These are phyloP conservation scores for Aphelinus certus DNA, from an alignment of 1,140 invertebrate species.

Conservation along the genomic window DNA sequence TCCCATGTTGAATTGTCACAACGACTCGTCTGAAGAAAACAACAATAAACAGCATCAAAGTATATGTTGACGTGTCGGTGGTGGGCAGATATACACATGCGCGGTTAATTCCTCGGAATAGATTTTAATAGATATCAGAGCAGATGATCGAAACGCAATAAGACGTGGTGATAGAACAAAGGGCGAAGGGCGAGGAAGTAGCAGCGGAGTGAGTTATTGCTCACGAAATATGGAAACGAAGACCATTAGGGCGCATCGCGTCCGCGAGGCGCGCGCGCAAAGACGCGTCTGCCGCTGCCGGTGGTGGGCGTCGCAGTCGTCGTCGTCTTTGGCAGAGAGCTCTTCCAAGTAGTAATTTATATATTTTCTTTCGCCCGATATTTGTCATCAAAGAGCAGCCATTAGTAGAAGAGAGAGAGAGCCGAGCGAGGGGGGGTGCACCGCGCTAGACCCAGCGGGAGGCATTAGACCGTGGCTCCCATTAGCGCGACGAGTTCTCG, in stretches of 20 bases:
- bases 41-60: too few relatives aligned
- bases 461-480: conserved; percentile 64
- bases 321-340: conserved; percentile 38
- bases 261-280: conserved; percentile 17
- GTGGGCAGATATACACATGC: too few relatives aligned
- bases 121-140: too few relatives aligned
- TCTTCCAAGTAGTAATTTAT: conserved; percentile 61
- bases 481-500: conserved; percentile 59
- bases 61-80: too few relatives aligned
- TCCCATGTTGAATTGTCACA: too few relatives aligned
- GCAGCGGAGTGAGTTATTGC: conserved; percentile 33
- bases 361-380: conserved; percentile 64
- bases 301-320: conserved; percentile 38
- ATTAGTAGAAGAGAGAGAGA: conserved; percentile 57
- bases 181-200: not conserved
- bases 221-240: conserved; percentile 34
- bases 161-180: too few relatives aligned
- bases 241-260: conserved; percentile 30
- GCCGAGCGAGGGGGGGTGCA: conserved; percentile 42
- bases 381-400: conserved; percentile 67
- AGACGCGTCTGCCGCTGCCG: not conserved
- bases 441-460: conserved; percentile 58
- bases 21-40: too few relatives aligned
- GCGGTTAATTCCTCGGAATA: too few relatives aligned
- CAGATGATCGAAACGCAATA: too few relatives aligned